Base-by-base conservation (phyloP, 2,888 invertebrate genomes). In the Lacanobia wlatinum region DNA sequence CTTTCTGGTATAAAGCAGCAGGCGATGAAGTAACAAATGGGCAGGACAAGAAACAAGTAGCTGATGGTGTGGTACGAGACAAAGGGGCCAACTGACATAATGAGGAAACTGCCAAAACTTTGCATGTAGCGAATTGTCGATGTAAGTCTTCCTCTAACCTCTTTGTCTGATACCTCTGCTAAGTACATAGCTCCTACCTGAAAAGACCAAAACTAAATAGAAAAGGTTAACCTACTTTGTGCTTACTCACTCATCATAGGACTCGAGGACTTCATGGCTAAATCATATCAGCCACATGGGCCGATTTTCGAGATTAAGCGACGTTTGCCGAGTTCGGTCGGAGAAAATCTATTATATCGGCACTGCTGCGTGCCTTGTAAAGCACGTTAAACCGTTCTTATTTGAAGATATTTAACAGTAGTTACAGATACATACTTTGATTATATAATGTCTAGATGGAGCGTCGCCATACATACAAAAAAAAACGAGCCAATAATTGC, bases 1-100 rank as follows among this genome's bases (percentile, higher is more conserved):
- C 97, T 96, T 84, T 97, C 97, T 0, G 97, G 97, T 87, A 97
- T 96, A 92, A 96, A 96, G 72, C 92, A 90, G 80, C 97, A 97
- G 0, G 91, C 92, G 0, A 90, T 50, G 62, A 97, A 95, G 84
- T 96, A 97, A 2, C 92, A 78, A 0, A 95, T 70, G 0, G 97
- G 96, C 8, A 97, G 78, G 0, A 91, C 78, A 12, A 96, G 79
- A 9, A 96, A 90, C 73, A 94, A 88, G 68, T 94, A 95, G 92
- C 96, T 89, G 82, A 95, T 58, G 73, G 93, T 82, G 0, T 85
- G 80, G 74, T 93, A 96, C 0, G 94, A 86, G 0, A 96, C 87
- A 67, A 94, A 93, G 0, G 96, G 90, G 0, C 96, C 96, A 0
- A 95, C 78, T 0, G 89, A 87, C 90, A 95, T 92, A 48, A 95